A percentile compares a stretch with the other conserved stretches of the same genome.
phyloP scores from a whole-genome alignment of 2,888 invertebrate genomes.

The Stegana nigrithorax region DNA sequence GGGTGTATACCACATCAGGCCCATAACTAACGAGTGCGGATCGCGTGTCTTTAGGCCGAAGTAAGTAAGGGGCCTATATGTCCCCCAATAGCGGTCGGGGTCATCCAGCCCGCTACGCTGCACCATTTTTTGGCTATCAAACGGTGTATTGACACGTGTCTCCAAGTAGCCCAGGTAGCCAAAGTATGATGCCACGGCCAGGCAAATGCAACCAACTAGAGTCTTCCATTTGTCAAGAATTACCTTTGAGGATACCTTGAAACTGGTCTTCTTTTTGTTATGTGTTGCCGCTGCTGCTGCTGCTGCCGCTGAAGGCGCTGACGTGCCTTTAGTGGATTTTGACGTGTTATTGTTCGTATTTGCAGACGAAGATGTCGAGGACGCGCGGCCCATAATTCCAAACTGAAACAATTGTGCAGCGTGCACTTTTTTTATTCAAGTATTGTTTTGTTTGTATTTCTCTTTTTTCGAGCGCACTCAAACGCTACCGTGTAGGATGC shows the following conservation, averaged over 20 bases:
- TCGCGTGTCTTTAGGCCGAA: constrained; percentile 93
- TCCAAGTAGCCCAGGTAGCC: constrained; percentile 86
- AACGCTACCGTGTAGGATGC: too few species aligned
- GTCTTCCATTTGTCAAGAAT: constrained; percentile 73
- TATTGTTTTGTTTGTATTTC: too few species aligned
- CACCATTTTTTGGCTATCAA: constrained; percentile 83
- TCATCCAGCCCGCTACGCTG: constrained; percentile 76
- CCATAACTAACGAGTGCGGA: constrained; percentile 88
- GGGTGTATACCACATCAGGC: constrained; percentile 96
- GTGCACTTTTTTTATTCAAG: not conserved
- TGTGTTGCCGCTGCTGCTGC: constrained; percentile 27
- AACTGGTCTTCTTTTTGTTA: constrained; percentile 18
- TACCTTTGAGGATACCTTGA: constrained; percentile 47
- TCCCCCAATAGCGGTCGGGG: constrained; percentile 91
- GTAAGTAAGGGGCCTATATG: constrained; percentile 88
- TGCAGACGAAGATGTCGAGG: not conserved
- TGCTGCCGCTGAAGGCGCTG: constrained; percentile 33
- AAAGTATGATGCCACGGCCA: constrained; percentile 79
- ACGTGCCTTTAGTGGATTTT: constrained; percentile 16
- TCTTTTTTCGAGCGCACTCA: too few species aligned
- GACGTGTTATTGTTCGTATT: constrained; percentile 30
- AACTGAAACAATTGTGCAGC: too few species aligned
- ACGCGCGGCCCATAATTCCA: constrained; percentile 9
- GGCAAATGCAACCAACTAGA: constrained; percentile 72
- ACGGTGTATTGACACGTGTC: constrained; percentile 88